Base-by-base conservation (phyloP, 2,113 vertebrate species). In the Coreoperca whiteheadi region DNA sequence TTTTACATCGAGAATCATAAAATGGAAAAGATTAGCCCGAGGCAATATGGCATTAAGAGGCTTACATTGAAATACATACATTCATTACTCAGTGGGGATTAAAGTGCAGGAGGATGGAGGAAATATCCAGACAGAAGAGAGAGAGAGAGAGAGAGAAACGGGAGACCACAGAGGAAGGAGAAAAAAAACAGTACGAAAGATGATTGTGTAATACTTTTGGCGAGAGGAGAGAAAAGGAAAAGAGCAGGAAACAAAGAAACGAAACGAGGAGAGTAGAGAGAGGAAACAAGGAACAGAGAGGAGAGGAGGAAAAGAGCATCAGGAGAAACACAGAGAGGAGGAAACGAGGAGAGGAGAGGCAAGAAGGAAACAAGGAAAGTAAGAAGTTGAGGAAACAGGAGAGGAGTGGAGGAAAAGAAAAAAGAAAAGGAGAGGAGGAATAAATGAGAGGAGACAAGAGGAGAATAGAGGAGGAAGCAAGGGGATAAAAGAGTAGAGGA, bases 11-110 rank as follows among this genome's bases (percentile, higher is more conserved):
- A 56, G 54, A 54, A 66, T 69, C 25, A 64, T 3, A 71, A 70
- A 74, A 68, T 28, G 59, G n/a, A 10, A 66, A 34, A 85, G 68
- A 87, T 85, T 59, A 85, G 57, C 51, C 57, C 0, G 20, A 48
- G 5, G 80, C 48, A 64, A 72, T 68, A 9, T 81, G 80, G 63
- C 78, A 84, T 87, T 82, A 81, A 67, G n/a, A 70, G 25, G 43
- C 41, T 74, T 74, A 41, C 20, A 83, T 83, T 66, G 71, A 67
- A 63, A 63, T 54, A 59, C 48, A 75, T 34, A 28, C 21, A 72
- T 71, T 57, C 41, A 76, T 87, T 67, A 64, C 69, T 66, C 10
- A 16, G 28, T 3, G 14, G 51, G 21, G 63, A 68, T 84, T 59
- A 74, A 74, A 11, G 32, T 39, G 46, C 23, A 56, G 59, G 43